Percentiles rank a stretch among this genome's conserved stretches.
These are phyloP conservation scores for Dryobota labecula DNA, from an alignment of 2,888 invertebrate species.

Conservation along the genomic window DNA sequence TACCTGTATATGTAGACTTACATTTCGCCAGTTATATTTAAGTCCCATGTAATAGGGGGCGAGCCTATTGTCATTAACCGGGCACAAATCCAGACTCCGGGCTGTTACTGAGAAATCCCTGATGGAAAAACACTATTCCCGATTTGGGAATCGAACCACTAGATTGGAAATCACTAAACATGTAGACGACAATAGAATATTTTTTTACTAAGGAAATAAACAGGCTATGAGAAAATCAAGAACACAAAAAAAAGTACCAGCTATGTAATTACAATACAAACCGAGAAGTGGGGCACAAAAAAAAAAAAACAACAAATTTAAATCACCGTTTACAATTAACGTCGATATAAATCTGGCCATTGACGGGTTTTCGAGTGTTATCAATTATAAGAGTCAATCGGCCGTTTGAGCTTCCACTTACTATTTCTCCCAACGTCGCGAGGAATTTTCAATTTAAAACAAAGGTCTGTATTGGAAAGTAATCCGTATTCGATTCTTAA, in stretches of 20 bases:
- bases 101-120: too few relatives aligned
- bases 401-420: conserved; percentile 44
- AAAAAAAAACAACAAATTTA: conserved; percentile 51
- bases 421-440: conserved; percentile 31
- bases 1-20: too few relatives aligned
- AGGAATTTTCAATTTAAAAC: conserved; percentile 65
- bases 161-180: too few relatives aligned
- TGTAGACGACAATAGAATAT: not conserved
- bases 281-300: conserved; percentile 32
- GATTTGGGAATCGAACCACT: too few relatives aligned
- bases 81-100: too few relatives aligned
- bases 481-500: conserved; percentile 54
- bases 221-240: not conserved
- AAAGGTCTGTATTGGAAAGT: conserved; percentile 56
- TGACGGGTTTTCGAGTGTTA: conserved; percentile 57
- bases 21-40: too few relatives aligned
- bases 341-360: conserved; percentile 60
- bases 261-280: conserved; percentile 36
- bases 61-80: too few relatives aligned
- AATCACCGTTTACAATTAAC: conserved; percentile 60
- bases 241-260: conserved; percentile 1
- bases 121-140: too few relatives aligned
- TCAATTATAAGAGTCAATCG: conserved; percentile 64
- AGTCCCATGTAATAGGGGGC: too few relatives aligned
- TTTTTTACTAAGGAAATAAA: not conserved